These are phyloP conservation scores for Mus spicilegus DNA, from an alignment of 2,113 vertebrate species.

Conservation along the genomic window DNA sequence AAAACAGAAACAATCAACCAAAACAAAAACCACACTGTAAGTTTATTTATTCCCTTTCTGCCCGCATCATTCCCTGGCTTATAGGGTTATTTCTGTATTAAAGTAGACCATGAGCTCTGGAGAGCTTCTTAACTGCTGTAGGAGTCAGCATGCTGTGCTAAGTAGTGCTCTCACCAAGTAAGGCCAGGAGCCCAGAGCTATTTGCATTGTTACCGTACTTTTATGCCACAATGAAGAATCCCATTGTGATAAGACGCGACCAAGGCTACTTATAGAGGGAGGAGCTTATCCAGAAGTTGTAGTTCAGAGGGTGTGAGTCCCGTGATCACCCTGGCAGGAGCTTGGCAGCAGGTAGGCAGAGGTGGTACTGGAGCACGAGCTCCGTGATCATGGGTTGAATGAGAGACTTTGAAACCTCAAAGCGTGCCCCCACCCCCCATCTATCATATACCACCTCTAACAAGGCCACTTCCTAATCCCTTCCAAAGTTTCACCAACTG, in stretches of 20 bases:
- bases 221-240: neutral
- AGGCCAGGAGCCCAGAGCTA: neutral
- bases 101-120: neutral
- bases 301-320: neutral
- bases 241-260: neutral
- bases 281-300: neutral
- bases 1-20: neutral
- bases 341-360: neutral
- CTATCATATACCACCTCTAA: neutral
- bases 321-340: neutral
- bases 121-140: neutral
- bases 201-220: neutral
- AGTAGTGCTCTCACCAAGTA: neutral
- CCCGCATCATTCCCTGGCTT: neutral
- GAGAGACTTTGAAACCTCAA: neutral
- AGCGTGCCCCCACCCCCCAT: neutral
- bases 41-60: neutral
- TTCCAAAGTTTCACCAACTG: neutral
- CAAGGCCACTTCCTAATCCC: neutral
- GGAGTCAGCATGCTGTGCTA: neutral
- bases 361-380: neutral
- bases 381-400: neutral
- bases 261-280: neutral
- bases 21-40: neutral
- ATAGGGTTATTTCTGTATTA: neutral